phyloP scores from a whole-genome alignment of 2,797 vertebrate genomes.

The Coregonus sp. region DNA sequence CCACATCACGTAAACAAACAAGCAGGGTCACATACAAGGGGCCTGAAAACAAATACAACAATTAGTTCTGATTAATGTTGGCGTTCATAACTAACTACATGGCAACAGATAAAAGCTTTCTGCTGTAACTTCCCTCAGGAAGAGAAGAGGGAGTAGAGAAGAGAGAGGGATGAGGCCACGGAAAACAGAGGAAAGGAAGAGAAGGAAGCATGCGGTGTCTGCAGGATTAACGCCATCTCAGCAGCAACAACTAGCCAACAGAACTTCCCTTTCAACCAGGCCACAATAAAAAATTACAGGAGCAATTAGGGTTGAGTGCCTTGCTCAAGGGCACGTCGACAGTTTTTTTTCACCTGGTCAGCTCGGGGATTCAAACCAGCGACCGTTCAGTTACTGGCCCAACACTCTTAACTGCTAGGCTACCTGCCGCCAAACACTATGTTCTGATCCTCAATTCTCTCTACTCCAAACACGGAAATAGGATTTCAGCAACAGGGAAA shows the following conservation, averaged over 20 bases:
- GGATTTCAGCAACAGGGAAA: background rate
- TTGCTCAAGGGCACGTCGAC: too few relatives aligned
- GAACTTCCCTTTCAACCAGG: background rate
- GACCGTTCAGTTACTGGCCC: too few relatives aligned
- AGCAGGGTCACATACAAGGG: background rate
- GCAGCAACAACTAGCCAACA: background rate
- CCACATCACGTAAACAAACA: background rate
- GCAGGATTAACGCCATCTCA: background rate
- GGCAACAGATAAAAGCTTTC: background rate
- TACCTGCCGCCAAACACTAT: too few relatives aligned
- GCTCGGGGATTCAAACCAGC: too few relatives aligned
- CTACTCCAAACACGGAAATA: background rate
- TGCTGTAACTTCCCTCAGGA: background rate
- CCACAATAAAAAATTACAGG: background rate
- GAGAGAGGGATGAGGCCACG: background rate
- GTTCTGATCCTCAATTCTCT: background rate
- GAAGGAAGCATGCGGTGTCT: background rate
- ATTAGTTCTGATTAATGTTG: background rate
- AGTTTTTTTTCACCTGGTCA: too few relatives aligned
- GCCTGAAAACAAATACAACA: background rate
- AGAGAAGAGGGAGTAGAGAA: background rate
- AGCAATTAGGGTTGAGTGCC: too few relatives aligned
- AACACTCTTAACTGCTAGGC: too few relatives aligned
- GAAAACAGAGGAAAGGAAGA: background rate
- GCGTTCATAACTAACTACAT: background rate